Evolutionary conservation across 1,140 invertebrate species (phyloP).

Genomic region (Pogonomyrmex californicus): DNA sequence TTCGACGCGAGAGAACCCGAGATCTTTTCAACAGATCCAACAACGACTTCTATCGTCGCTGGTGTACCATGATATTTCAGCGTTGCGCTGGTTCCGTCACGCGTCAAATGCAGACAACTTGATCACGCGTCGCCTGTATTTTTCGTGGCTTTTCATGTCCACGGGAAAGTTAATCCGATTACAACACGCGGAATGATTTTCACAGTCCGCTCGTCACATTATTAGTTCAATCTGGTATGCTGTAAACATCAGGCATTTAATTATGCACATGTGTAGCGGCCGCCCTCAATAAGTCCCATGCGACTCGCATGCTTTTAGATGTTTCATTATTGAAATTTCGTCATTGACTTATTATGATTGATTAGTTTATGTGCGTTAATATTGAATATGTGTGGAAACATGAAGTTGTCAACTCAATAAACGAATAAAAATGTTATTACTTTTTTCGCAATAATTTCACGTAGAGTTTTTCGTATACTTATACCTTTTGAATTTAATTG

Average conservation of each 20-base stretch:
- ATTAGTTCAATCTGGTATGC: conserved; percentile 37
- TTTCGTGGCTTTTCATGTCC: conserved; percentile 10
- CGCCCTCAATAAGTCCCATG: neutral
- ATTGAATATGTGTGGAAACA: neutral
- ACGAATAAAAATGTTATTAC: neutral
- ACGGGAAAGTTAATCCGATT: conserved; percentile 68
- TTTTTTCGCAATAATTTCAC: neutral
- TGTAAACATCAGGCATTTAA: conserved; percentile 52
- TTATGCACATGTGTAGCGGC: conserved; percentile 9
- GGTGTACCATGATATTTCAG: neutral
- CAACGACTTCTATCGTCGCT: neutral
- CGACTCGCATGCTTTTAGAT: neutral
- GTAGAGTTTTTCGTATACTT: neutral
- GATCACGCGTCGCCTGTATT: neutral
- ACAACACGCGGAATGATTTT: conserved; percentile 55
- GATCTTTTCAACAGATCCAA: conserved; percentile 32
- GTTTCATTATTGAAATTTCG: neutral
- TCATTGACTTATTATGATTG: neutral
- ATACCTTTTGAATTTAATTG: neutral
- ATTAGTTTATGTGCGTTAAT: neutral
- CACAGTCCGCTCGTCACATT: neutral
- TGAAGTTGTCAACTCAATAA: neutral
- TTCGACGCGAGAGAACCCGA: neutral
- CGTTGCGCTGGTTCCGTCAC: neutral
- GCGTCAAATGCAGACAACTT: conserved; percentile 38